phyloP scores from a whole-genome alignment of 2,888 invertebrate genomes.

The Furcula furcula region DNA sequence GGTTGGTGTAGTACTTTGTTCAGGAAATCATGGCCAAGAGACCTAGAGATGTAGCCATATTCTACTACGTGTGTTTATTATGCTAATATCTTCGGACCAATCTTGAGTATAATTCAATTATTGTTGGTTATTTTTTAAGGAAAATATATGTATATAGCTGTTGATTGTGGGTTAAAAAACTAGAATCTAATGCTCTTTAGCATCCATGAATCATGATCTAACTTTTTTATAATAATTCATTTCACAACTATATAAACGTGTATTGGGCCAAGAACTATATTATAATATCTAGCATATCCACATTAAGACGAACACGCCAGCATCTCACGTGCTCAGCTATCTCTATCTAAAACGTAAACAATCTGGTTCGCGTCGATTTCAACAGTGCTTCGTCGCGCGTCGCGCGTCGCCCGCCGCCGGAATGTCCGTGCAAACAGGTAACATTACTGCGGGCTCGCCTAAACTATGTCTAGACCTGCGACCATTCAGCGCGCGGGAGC shows the following conservation, averaged over 20 bases:
- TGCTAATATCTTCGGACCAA: too few species aligned
- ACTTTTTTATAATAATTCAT: too few species aligned
- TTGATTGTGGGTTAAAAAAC: too few species aligned
- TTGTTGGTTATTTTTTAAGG: too few species aligned
- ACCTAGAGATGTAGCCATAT: too few species aligned
- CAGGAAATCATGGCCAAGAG: too few species aligned
- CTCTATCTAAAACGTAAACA: slow-evolving; percentile 76
- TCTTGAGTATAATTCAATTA: too few species aligned
- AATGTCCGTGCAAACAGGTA: slow-evolving; percentile 46
- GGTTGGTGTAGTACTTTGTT: too few species aligned
- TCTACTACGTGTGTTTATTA: too few species aligned
- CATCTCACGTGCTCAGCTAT: slow-evolving; percentile 65
- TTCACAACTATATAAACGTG: neutral
- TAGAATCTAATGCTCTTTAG: too few species aligned
- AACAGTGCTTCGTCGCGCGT: slow-evolving; percentile 45
- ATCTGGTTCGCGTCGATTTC: slow-evolving; percentile 71
- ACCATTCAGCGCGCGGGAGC: slow-evolving; percentile 3
- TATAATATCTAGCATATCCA: slow-evolving; percentile 36
- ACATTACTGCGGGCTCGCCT: slow-evolving; percentile 45
- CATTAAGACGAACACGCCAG: slow-evolving; percentile 25
- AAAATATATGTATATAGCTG: too few species aligned
- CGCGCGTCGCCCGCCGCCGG: slow-evolving; percentile 22
- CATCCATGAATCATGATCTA: too few species aligned
- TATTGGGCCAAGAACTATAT: neutral
- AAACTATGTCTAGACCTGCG: slow-evolving; percentile 34